Conservation (phyloP, 2,113 vertebrate genomes). For the Calidris pygmaea region DNA sequence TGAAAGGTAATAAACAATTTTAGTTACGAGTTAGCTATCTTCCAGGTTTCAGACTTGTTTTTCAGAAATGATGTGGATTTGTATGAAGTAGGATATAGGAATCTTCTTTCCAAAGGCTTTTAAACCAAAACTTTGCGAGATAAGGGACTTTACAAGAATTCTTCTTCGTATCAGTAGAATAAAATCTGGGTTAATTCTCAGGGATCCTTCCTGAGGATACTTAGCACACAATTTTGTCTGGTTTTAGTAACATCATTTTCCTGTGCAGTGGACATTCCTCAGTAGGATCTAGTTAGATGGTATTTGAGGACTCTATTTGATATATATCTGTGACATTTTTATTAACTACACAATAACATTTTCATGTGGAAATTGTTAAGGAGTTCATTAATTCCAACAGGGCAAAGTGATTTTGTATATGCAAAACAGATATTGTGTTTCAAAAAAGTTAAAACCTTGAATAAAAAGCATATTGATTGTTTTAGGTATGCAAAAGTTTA, state of each 20-base stretch:
- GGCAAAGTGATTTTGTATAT: background rate
- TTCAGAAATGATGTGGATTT: background rate
- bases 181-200: background rate
- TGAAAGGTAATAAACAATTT: background rate
- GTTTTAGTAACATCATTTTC: background rate
- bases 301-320: background rate
- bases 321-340: background rate
- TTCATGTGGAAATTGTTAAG: background rate
- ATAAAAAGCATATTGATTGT: conserved; percentile 8
- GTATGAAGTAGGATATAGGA: background rate
- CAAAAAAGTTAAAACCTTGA: background rate
- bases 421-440: background rate
- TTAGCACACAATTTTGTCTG: background rate
- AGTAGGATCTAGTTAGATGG: background rate
- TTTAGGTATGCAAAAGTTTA: conserved; percentile 10
- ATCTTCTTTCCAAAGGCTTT: background rate
- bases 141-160: background rate
- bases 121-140: background rate
- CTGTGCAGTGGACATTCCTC: background rate
- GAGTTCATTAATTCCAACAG: background rate
- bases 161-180: background rate
- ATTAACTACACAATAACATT: background rate
- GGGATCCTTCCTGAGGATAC: background rate
- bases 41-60: background rate
- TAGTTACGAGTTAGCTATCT: background rate